Base-by-base conservation (phyloP, 2,113 vertebrate genomes). In the Triplophysa siluroides region DNA sequence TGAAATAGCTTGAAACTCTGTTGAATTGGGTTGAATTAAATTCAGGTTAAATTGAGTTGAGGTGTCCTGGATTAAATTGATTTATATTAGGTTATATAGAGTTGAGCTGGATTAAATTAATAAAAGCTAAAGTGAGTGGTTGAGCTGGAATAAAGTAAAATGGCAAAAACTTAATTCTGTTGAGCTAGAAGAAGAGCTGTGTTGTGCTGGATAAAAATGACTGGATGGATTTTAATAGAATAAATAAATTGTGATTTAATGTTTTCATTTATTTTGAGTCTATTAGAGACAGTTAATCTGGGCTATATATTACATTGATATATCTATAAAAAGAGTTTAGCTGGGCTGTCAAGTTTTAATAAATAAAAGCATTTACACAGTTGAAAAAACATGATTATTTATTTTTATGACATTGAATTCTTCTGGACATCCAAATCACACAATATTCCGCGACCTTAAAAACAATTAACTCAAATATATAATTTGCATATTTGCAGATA, bases 401-500 rank as follows among this genome's bases (percentile, higher is more conserved):
- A 29, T 29, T 38, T 58, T 41, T 4, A 6, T 8, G n/a, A 60
- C 23, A 23, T 60, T 56, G 58, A 29, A 60, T 33, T 23, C 33
- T 43, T 61, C 54, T 24, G n/a, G 13, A 24, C 33, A 38, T 58
- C 11, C 26, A 58, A 75, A 62, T 45, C 14, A 16, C 21, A 26
- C 56, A 47, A 47, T 52, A 52, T 58, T 58, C 19, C 11, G 54
- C 16, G 3, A 21, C 7, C 19, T 38, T 21, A n/a, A 24, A 8
- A 41, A 8, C 33, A 73, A 60, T 60, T 21, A 24, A 23, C 0
- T 45, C 8, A 45, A 45, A 2, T 45, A 58, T 10, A 24, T 19
- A 21, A 47, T 75, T 47, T 75, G 38, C 58, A 58, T 75, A 38
- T 75, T 41, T 74, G 33, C 54, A 43, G 54, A 62, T 19, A 19